These are phyloP conservation scores for Drosophila aldrichi DNA, from an alignment of 2,888 invertebrate species.

Conservation along the genomic window DNA sequence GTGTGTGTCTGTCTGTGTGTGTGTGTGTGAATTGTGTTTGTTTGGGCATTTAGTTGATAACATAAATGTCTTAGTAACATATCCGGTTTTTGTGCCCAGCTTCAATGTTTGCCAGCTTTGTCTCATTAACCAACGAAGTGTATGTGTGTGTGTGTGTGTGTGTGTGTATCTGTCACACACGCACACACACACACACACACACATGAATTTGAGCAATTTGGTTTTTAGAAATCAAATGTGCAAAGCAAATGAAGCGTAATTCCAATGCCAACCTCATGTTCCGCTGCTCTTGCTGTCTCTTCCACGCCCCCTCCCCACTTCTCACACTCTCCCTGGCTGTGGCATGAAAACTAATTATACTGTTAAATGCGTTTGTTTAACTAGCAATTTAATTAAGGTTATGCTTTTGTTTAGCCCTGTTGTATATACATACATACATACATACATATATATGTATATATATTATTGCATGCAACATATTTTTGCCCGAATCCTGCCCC, in stretches of 20 bases:
- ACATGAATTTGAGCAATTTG: constrained; percentile 46
- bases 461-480: too few species aligned
- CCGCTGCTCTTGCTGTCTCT: background rate
- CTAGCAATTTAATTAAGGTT: constrained; percentile 77
- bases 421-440: background rate
- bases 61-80: constrained; percentile 79
- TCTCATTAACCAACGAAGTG: constrained; percentile 63
- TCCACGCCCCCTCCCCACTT: background rate
- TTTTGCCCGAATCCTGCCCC: constrained; percentile 18
- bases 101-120: constrained; percentile 57
- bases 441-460: background rate
- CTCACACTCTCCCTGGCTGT: constrained; percentile 2
- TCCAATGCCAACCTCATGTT: constrained; percentile 24
- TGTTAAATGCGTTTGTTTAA: constrained; percentile 77
- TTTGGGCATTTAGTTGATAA: constrained; percentile 71
- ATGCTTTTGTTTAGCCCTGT: constrained; percentile 61
- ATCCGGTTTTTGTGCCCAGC: constrained; percentile 76
- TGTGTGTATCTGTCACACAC: constrained; percentile 8
- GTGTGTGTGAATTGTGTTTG: constrained; percentile 26
- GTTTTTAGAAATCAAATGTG: constrained; percentile 72
- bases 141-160: constrained; percentile 24
- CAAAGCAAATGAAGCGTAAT: constrained; percentile 76
- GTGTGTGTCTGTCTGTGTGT: too few species aligned
- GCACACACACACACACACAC: constrained; percentile 39
- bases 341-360: constrained; percentile 71